Evolutionary conservation across 2,113 vertebrate genomes (phyloP), one percentile per base, ranked within the genome.

Genomic region (Nesogale talazaci): DNA sequence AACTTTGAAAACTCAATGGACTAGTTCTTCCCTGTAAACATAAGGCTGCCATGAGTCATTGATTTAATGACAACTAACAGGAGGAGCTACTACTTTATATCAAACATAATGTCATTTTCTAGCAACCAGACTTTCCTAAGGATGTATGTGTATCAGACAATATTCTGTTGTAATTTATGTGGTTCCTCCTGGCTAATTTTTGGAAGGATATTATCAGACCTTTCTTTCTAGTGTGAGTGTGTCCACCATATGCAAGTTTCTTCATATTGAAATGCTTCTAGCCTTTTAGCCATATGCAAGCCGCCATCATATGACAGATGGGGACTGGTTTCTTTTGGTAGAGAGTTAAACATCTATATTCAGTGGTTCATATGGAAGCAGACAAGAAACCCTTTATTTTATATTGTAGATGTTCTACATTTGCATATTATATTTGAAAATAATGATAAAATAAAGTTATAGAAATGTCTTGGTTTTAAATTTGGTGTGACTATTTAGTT

Each of bases 401-500:
- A 61, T 75, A 0, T 65, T 61, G 36, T 10, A 79, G 12, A 70
- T 9, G 0, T 27, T 42, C 36, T 84, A 57, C 12, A 83, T 89
- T 91, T 59, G 31, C 79, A 27, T 8, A 78, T 36, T 27, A 17
- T 75, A 81, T 19, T 16, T 83, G 29, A 93, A 96, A 89, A 92
- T 88, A 22, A 59, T 82, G 14, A 31, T 0, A 46, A 81, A 81
- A 42, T 63, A 70, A 56, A 74, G 82, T 83, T 86, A 12, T 78
- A 69, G 86, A 27, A 23, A 56, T 29, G 52, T 46, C 57, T 91
- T 83, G 6, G 10, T 61, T 93, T 93, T 20, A 56, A 63, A 57
- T 86, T 95, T 95, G 69, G 20, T 20, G 40, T 88, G 90, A 92
- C 88, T 83, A 72, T 56, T 61, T 61, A 19, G 63, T 27, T 65